Evolutionary conservation across 1,140 invertebrate species (phyloP).

Genomic region (Pachyrhynchus sulphureomaculatus): DNA sequence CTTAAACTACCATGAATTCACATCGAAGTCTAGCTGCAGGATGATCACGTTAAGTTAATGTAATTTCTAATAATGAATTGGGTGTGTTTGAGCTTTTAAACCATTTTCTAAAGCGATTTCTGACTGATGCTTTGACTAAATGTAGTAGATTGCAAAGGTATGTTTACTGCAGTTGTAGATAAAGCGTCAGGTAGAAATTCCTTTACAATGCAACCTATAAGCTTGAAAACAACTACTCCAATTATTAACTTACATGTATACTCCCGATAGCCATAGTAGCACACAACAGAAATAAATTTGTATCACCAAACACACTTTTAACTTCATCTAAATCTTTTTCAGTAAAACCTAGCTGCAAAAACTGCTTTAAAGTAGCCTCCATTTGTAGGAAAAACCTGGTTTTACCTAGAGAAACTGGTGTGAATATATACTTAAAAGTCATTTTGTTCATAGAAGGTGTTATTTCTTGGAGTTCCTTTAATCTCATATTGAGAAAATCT

Average conservation of each 20-base stretch:
- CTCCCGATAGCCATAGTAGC: slow-evolving; percentile 90
- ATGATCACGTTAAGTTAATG: no score
- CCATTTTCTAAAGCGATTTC: no score
- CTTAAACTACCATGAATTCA: no score
- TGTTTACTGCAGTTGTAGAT: no score
- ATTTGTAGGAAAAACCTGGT: slow-evolving; percentile 78
- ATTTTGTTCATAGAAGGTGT: slow-evolving; percentile 58
- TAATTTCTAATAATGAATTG: no score
- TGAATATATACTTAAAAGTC: slow-evolving; percentile 62
- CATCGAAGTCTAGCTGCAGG: no score
- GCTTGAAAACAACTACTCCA: no score
- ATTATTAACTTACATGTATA: slow-evolving; percentile 80
- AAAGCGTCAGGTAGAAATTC: no score
- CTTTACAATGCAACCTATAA: no score
- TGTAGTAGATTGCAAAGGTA: no score
- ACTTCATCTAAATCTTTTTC: slow-evolving; percentile 95
- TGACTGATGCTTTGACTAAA: no score
- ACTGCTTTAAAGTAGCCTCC: slow-evolving; percentile 72
- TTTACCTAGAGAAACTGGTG: slow-evolving; percentile 68
- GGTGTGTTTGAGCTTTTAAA: no score
- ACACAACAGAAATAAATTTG: slow-evolving; percentile 90
- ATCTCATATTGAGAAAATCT: slow-evolving; percentile 77
- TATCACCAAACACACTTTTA: slow-evolving; percentile 94
- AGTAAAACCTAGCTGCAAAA: slow-evolving; percentile 80
- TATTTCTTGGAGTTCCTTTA: slow-evolving; percentile 71